Conservation (phyloP, 2,888 invertebrate species). For the Drosophila robusta region DNA sequence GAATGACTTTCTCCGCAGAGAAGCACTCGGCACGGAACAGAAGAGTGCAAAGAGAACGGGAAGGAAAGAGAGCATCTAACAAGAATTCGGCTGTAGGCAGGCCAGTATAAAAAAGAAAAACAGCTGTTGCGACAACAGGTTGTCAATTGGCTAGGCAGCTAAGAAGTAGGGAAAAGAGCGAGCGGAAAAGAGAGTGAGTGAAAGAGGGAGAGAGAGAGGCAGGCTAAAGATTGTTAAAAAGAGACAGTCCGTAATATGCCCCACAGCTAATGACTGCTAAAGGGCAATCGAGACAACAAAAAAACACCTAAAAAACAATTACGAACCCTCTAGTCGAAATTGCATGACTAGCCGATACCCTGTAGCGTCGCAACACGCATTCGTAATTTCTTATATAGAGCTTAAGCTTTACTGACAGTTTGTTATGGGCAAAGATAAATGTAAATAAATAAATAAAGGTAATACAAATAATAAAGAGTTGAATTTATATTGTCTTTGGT, state of each 20-base stretch:
- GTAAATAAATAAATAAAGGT: no score
- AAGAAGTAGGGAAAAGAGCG: background rate
- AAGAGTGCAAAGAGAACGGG: slow-evolving; percentile 24
- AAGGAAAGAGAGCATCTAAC: slow-evolving; percentile 11
- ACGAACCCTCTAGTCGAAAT: background rate
- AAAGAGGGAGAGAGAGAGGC: slow-evolving; percentile 3
- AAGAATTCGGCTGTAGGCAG: slow-evolving; percentile 40
- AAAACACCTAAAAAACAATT: slow-evolving; percentile 5
- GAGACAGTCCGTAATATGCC: slow-evolving; percentile 23
- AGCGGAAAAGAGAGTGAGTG: background rate
- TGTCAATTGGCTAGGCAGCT: slow-evolving; percentile 16
- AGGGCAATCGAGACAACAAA: slow-evolving; percentile 35
- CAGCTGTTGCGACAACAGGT: slow-evolving; percentile 56
- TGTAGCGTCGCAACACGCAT: no score
- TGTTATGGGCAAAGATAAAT: no score
- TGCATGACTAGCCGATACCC: background rate
- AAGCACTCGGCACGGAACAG: slow-evolving; percentile 25
- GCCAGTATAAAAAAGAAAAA: slow-evolving; percentile 20
- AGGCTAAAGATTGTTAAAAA: background rate
- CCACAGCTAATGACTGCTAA: slow-evolving; percentile 61
- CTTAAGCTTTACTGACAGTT: no score
- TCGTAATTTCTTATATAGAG: no score
- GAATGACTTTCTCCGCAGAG: slow-evolving; percentile 69
- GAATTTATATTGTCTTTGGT: no score
- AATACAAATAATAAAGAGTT: no score